Percentiles rank a stretch among this genome's conserved stretches.
Conservation (phyloP, 2,113 vertebrate genomes). For the Leiothrix lutea region DNA sequence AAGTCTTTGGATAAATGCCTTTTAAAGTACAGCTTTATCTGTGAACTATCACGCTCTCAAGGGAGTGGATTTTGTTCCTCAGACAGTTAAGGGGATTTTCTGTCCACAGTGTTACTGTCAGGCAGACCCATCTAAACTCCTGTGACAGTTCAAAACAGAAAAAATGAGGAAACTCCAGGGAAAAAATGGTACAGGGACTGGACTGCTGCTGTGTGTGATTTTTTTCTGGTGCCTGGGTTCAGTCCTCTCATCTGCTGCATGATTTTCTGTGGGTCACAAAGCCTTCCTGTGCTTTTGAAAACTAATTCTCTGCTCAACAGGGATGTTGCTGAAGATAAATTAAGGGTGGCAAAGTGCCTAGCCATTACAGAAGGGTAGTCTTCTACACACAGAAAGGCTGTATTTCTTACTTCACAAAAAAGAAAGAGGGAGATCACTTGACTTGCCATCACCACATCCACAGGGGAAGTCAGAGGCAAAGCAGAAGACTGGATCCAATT, state of each 20-base stretch:
- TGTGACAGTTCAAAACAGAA: not conserved
- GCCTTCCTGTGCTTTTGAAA: not conserved
- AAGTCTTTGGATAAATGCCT: conserved; percentile 1
- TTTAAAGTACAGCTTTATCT: conserved; percentile 31
- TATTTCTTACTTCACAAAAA: not conserved
- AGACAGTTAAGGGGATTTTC: not conserved
- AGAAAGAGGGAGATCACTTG: not conserved
- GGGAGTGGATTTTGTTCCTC: not conserved
- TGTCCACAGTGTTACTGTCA: not conserved
- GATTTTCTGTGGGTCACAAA: not conserved
- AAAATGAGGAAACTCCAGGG: not conserved
- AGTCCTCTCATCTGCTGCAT: not conserved
- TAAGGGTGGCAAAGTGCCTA: not conserved
- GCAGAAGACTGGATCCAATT: not conserved
- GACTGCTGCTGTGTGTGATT: not conserved
- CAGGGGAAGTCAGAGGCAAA: not conserved
- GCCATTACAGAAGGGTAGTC: not conserved
- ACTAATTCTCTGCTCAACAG: not conserved
- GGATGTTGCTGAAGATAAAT: not conserved
- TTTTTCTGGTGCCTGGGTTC: not conserved
- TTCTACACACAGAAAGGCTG: not conserved
- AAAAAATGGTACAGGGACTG: not conserved
- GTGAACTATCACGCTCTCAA: not conserved
- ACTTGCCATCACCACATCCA: not conserved
- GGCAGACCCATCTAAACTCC: not conserved